Percentiles rank a stretch among this genome's conserved stretches.
phyloP scores from a whole-genome alignment of 2,888 invertebrate genomes.

The Agonopterix subpropinquella region DNA sequence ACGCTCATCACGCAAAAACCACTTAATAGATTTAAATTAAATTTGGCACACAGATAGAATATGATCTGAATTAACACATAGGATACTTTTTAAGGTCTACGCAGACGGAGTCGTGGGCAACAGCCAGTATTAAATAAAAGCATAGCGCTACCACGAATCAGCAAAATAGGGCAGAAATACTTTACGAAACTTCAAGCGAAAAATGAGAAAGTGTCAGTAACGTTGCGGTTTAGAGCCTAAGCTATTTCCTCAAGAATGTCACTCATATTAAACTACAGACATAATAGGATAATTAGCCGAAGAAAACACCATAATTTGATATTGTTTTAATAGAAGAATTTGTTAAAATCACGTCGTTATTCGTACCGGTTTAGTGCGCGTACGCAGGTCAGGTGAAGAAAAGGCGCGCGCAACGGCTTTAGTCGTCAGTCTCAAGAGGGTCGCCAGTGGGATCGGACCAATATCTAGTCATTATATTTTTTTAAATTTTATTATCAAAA shows the following conservation, averaged over 20 bases:
- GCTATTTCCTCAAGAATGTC: background rate
- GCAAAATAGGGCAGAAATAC: too few relatives aligned
- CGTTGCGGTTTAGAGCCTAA: background rate
- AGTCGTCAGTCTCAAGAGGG: conserved; percentile 64
- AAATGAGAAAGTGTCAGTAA: conserved; percentile 1
- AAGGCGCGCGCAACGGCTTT: conserved; percentile 60
- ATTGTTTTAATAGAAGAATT: conserved; percentile 57
- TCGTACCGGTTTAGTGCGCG: conserved; percentile 62
- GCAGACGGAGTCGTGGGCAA: too few relatives aligned
- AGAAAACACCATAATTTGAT: conserved; percentile 33
- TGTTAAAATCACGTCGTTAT: conserved; percentile 53
- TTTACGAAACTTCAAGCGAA: too few relatives aligned
- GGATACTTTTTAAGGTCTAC: too few relatives aligned
- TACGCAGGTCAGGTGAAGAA: conserved; percentile 59
- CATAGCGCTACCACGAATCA: too few relatives aligned
- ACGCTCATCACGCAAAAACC: too few relatives aligned
- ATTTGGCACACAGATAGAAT: too few relatives aligned
- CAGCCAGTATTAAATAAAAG: too few relatives aligned
- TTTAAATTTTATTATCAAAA: conserved; percentile 46
- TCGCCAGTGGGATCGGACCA: conserved; percentile 62
- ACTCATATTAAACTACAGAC: conserved; percentile 15
- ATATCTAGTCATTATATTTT: conserved; percentile 65
- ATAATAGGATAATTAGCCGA: conserved; percentile 20
- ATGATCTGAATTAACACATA: too few relatives aligned
- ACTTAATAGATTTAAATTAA: too few relatives aligned